Base-by-base conservation (phyloP, 2,797 vertebrate genomes). In the Dryobates pubescens region DNA sequence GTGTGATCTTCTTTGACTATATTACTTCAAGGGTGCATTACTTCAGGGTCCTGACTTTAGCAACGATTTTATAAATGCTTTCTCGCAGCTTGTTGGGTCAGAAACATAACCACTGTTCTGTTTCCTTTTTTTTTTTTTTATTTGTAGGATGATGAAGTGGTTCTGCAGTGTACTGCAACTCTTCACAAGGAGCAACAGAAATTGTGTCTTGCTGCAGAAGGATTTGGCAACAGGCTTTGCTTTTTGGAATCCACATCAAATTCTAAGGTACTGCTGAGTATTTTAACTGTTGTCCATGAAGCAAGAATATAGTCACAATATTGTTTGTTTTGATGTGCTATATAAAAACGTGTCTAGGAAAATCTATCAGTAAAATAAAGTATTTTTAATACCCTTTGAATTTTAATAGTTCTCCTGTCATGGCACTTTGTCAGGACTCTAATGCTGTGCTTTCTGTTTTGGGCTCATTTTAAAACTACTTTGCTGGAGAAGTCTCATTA, bases 161-260 rank as follows among this genome's bases (percentile, higher is more conserved):
- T 99, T 91, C 97, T 99, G 43, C 99, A 99, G 96, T 99, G 99
- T 81, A 98, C 98, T 2, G 98, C 98, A 27, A 99, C 98, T 2
- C 93, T 99, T 94, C 98, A 98, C 73, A 99, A 99, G 93, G 99
- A 99, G 86, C 99, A 99, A 84, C 99, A 99, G 97, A 99, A 99
- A 69, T 94, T 99, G 26, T 99, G 99, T 89, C 96, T 99, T 95
- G 99, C 99, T 67, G 99, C 99, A 13, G 99, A 99, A 96, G 99
- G 99, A 79, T 99, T 99, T 65, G 99, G 99, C 95, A 99, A 99
- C 98, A 97, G 99, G 93, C 98, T 99, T 79, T 99, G 99, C 96
- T 99, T 99, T 97, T 97, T 99, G 82, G 99, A 99, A 96, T 99
- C 99, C 62, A 99, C 99, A 49, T 99, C 99, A 43, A 99, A 99